phyloP scores from a whole-genome alignment of 2,888 invertebrate species.

The Achlya flavicornis region DNA sequence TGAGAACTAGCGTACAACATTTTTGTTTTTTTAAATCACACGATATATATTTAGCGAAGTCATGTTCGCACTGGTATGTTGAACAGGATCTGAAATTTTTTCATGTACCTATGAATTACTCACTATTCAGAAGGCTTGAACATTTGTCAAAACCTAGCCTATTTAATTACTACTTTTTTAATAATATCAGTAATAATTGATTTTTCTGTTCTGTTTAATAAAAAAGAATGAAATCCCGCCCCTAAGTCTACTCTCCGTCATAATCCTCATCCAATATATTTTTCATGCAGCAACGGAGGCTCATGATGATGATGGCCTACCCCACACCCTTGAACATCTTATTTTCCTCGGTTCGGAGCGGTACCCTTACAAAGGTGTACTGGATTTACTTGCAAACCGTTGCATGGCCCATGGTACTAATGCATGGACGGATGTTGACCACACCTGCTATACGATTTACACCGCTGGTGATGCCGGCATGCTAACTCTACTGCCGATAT shows the following conservation, averaged over 20 bases:
- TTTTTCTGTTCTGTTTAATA: too few relatives aligned
- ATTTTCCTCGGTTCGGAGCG: conserved; percentile 95
- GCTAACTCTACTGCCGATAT: conserved; percentile 93
- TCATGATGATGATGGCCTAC: conserved; percentile 95
- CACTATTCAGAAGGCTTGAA: too few relatives aligned
- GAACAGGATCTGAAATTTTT: too few relatives aligned
- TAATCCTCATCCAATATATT: conserved; percentile 3
- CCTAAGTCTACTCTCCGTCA: too few relatives aligned
- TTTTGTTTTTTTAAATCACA: background rate
- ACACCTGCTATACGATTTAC: conserved; percentile 94
- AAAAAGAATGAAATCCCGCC: too few relatives aligned
- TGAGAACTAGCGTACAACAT: background rate
- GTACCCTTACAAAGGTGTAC: conserved; percentile 94
- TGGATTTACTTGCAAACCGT: conserved; percentile 94
- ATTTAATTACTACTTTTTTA: too few relatives aligned
- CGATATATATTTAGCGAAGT: too few relatives aligned
- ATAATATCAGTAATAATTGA: too few relatives aligned
- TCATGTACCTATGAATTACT: too few relatives aligned
- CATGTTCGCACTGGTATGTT: too few relatives aligned
- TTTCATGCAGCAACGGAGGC: conserved; percentile 91
- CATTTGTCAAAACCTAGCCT: too few relatives aligned
- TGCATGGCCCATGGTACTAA: conserved; percentile 96
- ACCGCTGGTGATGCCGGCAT: conserved; percentile 94
- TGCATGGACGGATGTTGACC: conserved; percentile 94
- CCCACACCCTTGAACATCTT: conserved; percentile 96